A percentile compares a stretch with the other conserved stretches of the same genome.
phyloP scores from a whole-genome alignment of 2,797 vertebrate species.

The Discoglossus pictus region DNA sequence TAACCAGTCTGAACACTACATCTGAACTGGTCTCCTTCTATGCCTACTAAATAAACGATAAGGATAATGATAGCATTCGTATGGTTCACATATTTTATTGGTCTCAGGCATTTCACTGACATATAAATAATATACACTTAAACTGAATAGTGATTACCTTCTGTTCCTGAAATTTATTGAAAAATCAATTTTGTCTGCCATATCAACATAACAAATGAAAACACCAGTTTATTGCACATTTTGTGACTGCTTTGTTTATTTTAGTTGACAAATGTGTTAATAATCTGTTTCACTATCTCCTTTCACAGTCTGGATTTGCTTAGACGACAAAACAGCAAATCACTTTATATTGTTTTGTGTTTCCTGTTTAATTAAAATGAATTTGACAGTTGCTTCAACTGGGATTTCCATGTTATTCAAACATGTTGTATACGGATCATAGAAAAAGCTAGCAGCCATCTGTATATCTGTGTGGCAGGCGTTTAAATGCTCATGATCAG shows the following conservation, averaged over 20 bases:
- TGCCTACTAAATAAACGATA: no score
- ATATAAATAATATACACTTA: no score
- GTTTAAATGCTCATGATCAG: slow-evolving; percentile 1
- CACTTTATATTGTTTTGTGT: slow-evolving; percentile 3
- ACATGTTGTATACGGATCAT: slow-evolving; percentile 16
- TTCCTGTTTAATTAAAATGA: slow-evolving; percentile 41
- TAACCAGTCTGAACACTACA: no score
- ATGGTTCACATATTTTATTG: no score
- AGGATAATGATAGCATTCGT: no score
- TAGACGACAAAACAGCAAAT: slow-evolving; percentile 30
- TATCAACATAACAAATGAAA: background rate
- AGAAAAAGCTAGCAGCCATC: slow-evolving; percentile 20
- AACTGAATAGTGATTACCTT: no score
- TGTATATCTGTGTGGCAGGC: slow-evolving; percentile 11
- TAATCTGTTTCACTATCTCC: background rate
- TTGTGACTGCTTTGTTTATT: slow-evolving; percentile 13
- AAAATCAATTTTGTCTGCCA: background rate
- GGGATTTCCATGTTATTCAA: slow-evolving; percentile 17
- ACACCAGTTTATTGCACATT: slow-evolving; percentile 8
- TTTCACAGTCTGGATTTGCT: slow-evolving; percentile 11
- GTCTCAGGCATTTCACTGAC: no score
- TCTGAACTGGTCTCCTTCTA: no score
- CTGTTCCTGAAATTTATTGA: slow-evolving; percentile 7
- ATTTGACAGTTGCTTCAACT: slow-evolving; percentile 38
- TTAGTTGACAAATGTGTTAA: slow-evolving; percentile 20